Percentiles rank a stretch among this genome's conserved stretches.
These are phyloP conservation scores for Drosophila lacicola DNA, from an alignment of 2,888 invertebrate species.

Conservation along the genomic window DNA sequence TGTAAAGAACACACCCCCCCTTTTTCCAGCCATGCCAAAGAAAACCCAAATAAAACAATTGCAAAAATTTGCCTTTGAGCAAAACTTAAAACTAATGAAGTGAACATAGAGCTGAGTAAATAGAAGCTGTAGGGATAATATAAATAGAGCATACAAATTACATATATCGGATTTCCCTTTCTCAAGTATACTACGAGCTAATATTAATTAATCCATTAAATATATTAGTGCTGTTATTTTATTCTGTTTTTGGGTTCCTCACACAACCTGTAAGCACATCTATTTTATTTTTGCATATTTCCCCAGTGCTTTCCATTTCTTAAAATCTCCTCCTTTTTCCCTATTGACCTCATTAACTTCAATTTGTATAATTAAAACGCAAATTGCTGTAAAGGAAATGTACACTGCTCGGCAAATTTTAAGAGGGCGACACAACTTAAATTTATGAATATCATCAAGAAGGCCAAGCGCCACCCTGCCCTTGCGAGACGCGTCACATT, in stretches of 20 bases:
- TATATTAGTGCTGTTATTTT: not conserved
- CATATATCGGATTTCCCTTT: not conserved
- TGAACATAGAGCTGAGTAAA: slow-evolving; percentile 40
- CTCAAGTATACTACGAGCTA: not conserved
- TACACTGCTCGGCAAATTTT: slow-evolving; percentile 29
- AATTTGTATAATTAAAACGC: slow-evolving; percentile 69
- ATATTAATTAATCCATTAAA: not conserved
- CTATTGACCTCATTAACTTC: slow-evolving; percentile 36
- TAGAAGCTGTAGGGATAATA: slow-evolving; percentile 14
- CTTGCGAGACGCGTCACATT: slow-evolving; percentile 47
- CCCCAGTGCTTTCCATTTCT: not conserved
- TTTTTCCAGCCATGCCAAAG: slow-evolving; percentile 6
- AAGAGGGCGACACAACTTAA: slow-evolving; percentile 44
- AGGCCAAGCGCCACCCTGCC: slow-evolving; percentile 2
- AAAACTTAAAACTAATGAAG: slow-evolving; percentile 71
- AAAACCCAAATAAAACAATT: slow-evolving; percentile 49
- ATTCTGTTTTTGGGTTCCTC: not conserved
- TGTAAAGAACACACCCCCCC: slow-evolving; percentile 5
- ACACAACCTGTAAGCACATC: not conserved
- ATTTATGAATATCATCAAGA: slow-evolving; percentile 64
- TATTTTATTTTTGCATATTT: not conserved
- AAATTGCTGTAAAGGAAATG: slow-evolving; percentile 56
- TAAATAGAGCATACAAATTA: slow-evolving; percentile 14
- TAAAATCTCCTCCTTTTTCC: not conserved
- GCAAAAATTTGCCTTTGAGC: slow-evolving; percentile 57